Base-by-base conservation (phyloP, 1,140 invertebrate species). In the Drosophila asahinai region DNA sequence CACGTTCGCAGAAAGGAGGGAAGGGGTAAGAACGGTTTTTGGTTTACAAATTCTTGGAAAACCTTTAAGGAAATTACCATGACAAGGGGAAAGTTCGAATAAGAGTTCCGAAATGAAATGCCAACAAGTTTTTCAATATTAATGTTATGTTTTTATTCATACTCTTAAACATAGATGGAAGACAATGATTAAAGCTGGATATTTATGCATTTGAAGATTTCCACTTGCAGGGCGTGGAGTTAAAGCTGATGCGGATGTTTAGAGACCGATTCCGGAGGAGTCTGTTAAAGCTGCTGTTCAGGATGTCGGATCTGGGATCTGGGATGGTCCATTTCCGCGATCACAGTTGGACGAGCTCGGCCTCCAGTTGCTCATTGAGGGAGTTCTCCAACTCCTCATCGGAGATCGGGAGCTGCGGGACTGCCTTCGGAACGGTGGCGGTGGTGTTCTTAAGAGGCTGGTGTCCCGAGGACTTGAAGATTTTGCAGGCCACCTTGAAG, bases 211-310 rank as follows among this genome's bases (percentile, higher is more conserved):
- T 79, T 42, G n/a, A 11, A 47, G 43, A 30, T 54, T 43, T 76
- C 48, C 54, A 59, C 61, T 75, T 51, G 71, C 40, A 45, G 5
- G 25, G 42, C 33, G 52, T 33, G 60, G 36, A 47, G 36, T 78
- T 79, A 77, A 82, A 82, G 74, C 80, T 82, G 49, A 5, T 33
- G 33, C 33, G 60, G 42, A 79, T 59, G 42, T 81, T 82, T 82
- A 77, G 62, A 83, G 75, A 79, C 80, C 67, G 30, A 42, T 61
- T 60, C 73, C 75, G 63, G 27, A 15, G 57, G 25, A 57, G 75
- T 77, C 75, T 57, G 54, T 77, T 77, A 77, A 77, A 77, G 75
- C 51, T 61, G 75, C 47, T 61, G 52, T 45, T 55, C 22, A 62
- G 63, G 42, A 11, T 36, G 57, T 65, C 25, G 52, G 3, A n/a